phyloP scores from a whole-genome alignment of 2,113 vertebrate genomes.

The Pollachius pollachius region DNA sequence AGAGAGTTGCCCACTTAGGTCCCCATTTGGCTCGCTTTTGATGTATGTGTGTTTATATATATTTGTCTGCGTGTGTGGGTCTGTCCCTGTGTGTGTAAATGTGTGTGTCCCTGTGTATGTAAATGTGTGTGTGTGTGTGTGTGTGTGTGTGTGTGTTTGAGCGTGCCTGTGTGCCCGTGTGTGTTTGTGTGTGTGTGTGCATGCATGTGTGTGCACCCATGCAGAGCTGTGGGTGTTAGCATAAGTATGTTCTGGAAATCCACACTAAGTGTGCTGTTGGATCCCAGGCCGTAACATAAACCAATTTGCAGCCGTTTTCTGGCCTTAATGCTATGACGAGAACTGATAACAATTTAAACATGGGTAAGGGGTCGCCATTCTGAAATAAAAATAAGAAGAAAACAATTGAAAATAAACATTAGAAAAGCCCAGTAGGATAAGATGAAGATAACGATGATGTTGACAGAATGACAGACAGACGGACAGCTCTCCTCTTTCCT shows the following conservation, averaged over 20 bases:
- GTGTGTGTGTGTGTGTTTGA: not conserved
- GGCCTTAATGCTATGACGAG: conserved; percentile 63
- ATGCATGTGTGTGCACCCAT: conserved; percentile 18
- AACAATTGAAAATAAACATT: not conserved
- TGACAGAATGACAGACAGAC: not conserved
- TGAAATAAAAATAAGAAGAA: not conserved
- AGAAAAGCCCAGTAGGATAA: too few relatives aligned
- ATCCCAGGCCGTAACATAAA: conserved; percentile 73
- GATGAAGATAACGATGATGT: not conserved
- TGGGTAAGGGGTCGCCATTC: not conserved
- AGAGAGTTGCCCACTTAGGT: conserved; percentile 71
- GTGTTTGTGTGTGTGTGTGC: too few relatives aligned
- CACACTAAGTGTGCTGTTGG: conserved; percentile 56
- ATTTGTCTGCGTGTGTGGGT: conserved; percentile 34
- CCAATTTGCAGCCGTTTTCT: conserved; percentile 69
- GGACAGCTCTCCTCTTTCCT: too few relatives aligned
- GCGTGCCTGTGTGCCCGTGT: too few relatives aligned
- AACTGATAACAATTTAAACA: conserved; percentile 50
- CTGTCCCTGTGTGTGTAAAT: conserved; percentile 31
- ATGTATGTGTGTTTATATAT: conserved; percentile 41
- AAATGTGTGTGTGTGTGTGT: conserved; percentile 8
- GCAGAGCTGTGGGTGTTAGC: not conserved
- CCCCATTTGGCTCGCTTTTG: conserved; percentile 8
- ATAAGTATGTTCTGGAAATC: conserved; percentile 35
- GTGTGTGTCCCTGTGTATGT: not conserved